These are phyloP conservation scores for Macaca nemestrina DNA, from an alignment of 2,113 vertebrate genomes.

Conservation along the genomic window DNA sequence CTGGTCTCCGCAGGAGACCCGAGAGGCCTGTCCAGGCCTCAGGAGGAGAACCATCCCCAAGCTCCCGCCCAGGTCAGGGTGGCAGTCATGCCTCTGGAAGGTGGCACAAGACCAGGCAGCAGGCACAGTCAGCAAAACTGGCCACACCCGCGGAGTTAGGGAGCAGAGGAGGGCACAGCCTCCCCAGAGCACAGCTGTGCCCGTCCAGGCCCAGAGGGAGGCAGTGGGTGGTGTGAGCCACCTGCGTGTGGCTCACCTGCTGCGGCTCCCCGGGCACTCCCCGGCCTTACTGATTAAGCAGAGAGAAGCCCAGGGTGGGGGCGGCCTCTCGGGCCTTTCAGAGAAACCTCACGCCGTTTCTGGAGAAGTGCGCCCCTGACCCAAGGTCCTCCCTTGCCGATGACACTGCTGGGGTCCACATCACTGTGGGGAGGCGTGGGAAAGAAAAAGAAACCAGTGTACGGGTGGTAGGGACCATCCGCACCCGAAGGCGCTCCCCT, in stretches of 20 bases:
- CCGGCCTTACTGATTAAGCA: neutral
- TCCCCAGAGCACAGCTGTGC: neutral
- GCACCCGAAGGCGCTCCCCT: rapidly evolving
- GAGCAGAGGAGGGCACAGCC: neutral
- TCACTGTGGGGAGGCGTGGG: neutral
- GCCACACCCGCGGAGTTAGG: rapidly evolving
- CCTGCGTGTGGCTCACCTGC: neutral
- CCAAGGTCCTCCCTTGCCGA: neutral
- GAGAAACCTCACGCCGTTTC: neutral
- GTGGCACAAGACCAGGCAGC: neutral
- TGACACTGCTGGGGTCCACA: neutral
- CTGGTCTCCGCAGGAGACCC: too few species aligned
- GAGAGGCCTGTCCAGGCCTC: neutral
- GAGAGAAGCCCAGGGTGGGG: neutral
- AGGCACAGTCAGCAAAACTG: neutral
- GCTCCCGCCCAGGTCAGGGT: neutral
- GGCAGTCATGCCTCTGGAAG: neutral
- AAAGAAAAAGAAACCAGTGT: neutral
- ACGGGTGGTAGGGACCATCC: rapidly evolving
- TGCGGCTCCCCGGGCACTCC: neutral
- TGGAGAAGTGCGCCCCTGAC: neutral
- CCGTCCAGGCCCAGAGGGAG: neutral
- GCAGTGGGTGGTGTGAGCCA: too few species aligned
- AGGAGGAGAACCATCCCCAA: too few species aligned
- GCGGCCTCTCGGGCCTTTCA: neutral